Evolutionary conservation across 2,797 vertebrate genomes (phyloP).

Genomic region (Aselliscus stoliczkanus): DNA sequence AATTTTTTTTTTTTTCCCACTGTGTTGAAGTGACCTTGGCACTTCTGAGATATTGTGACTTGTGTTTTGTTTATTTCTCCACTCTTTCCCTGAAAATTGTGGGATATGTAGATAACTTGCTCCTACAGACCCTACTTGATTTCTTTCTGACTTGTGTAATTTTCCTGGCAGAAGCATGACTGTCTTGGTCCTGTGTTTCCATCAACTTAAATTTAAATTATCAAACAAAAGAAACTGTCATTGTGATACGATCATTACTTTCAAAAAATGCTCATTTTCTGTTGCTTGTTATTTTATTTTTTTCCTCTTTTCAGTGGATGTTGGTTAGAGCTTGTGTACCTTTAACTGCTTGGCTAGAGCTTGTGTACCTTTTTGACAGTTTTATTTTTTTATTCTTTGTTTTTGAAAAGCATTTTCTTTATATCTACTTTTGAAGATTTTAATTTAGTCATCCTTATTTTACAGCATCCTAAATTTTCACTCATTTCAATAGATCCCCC

Average conservation of each 20-base stretch:
- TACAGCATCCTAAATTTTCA: slow-evolving; percentile 37
- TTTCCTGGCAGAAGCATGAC: slow-evolving; percentile 65
- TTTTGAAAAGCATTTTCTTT: neutral
- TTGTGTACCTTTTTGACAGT: neutral
- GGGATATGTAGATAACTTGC: neutral
- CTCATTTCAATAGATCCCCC: slow-evolving; percentile 1
- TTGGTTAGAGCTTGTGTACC: neutral
- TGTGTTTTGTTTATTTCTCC: neutral
- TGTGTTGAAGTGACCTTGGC: neutral
- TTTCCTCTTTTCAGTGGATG: slow-evolving; percentile 50
- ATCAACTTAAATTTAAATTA: slow-evolving; percentile 78
- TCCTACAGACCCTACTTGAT: slow-evolving; percentile 24
- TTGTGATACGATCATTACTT: slow-evolving; percentile 54
- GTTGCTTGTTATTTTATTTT: slow-evolving; percentile 60
- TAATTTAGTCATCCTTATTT: slow-evolving; percentile 3
- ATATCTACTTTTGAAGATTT: slow-evolving; percentile 42
- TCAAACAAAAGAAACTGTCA: slow-evolving; percentile 74
- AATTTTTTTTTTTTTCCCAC: neutral
- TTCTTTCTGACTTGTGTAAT: slow-evolving; percentile 39
- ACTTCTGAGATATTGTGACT: slow-evolving; percentile 26
- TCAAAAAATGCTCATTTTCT: slow-evolving; percentile 19
- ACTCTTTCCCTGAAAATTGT: slow-evolving; percentile 16
- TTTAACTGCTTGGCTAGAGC: neutral
- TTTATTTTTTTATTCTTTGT: slow-evolving; percentile 9
- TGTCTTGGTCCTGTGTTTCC: slow-evolving; percentile 74